A percentile compares a stretch with the other conserved stretches of the same genome.
Evolutionary conservation across 2,888 invertebrate species (phyloP).

Genomic region (Epinotia brunnichana): DNA sequence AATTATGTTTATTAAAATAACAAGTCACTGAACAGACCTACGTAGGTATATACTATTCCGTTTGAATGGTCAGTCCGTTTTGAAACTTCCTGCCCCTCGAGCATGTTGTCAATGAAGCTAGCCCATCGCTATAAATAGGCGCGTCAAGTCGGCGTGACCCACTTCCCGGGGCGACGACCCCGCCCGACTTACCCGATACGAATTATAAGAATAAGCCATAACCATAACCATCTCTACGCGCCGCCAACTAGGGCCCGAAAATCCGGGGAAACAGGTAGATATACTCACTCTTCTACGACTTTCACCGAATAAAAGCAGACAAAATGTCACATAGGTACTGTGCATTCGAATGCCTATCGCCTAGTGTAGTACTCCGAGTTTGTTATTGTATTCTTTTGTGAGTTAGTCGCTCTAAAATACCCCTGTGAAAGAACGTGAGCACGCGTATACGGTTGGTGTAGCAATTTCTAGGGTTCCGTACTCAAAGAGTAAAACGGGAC

Average conservation of each 20-base stretch:
- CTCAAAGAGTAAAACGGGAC: too few species aligned
- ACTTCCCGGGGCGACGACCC: slow-evolving; percentile 61
- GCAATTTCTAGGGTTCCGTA: too few species aligned
- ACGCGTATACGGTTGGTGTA: too few species aligned
- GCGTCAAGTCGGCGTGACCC: slow-evolving; percentile 61
- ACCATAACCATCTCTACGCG: slow-evolving; percentile 3
- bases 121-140: slow-evolving; percentile 60
- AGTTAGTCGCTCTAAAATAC: background rate
- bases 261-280: background rate
- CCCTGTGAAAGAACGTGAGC: background rate
- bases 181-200: slow-evolving; percentile 54
- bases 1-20: background rate
- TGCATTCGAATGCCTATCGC: background rate
- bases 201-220: slow-evolving; percentile 33
- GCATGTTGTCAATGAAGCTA: slow-evolving; percentile 57
- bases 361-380: background rate
- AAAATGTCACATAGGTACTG: background rate
- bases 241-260: slow-evolving; percentile 9
- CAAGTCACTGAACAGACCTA: background rate
- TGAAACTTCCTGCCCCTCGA: slow-evolving; percentile 46
- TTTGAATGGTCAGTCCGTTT: slow-evolving; percentile 29
- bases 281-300: background rate
- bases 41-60: background rate
- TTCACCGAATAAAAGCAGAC: slow-evolving; percentile 2
- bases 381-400: background rate